phyloP scores from a whole-genome alignment of 35 echinoderm and acorn worm species.

The Acanthaster planci region DNA sequence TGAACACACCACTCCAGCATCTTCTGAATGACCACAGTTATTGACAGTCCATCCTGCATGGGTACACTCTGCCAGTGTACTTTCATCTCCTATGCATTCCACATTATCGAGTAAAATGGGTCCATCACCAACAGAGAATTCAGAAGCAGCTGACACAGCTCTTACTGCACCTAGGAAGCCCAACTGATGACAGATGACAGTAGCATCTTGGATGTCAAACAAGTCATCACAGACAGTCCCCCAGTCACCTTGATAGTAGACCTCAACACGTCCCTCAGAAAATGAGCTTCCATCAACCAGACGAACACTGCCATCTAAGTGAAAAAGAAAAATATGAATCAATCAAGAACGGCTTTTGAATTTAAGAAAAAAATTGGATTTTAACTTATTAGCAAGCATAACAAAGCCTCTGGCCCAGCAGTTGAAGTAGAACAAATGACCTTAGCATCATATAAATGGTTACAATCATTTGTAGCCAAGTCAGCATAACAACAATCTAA shows the following conservation, averaged over 20 bases:
- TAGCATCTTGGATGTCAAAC: background rate
- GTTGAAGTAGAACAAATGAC: slow-evolving; percentile 9
- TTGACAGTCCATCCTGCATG: slow-evolving; percentile 21
- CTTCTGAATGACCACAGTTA: slow-evolving; percentile 61
- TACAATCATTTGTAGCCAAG: background rate
- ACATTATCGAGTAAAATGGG: slow-evolving; percentile 58
- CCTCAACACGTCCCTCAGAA: slow-evolving; percentile 8
- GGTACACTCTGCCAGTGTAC: slow-evolving; percentile 32
- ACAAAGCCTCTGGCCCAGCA: background rate
- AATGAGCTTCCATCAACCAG: background rate
- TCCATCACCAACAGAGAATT: slow-evolving; percentile 30
- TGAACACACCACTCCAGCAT: slow-evolving; percentile 58
- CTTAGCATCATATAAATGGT: slow-evolving; percentile 29
- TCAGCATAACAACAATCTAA: background rate
- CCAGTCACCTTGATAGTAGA: slow-evolving; percentile 32
- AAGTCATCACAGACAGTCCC: slow-evolving; percentile 21
- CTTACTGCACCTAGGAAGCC: slow-evolving; percentile 29
- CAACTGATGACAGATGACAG: slow-evolving; percentile 5
- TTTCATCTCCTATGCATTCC: slow-evolving; percentile 50
- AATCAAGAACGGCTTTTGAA: background rate
- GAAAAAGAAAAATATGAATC: background rate
- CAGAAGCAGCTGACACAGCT: background rate
- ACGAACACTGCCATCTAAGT: slow-evolving; percentile 3
- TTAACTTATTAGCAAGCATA: background rate
- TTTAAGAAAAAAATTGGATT: background rate